phyloP scores from a whole-genome alignment of 2,113 vertebrate genomes.

The Axis porcinus region DNA sequence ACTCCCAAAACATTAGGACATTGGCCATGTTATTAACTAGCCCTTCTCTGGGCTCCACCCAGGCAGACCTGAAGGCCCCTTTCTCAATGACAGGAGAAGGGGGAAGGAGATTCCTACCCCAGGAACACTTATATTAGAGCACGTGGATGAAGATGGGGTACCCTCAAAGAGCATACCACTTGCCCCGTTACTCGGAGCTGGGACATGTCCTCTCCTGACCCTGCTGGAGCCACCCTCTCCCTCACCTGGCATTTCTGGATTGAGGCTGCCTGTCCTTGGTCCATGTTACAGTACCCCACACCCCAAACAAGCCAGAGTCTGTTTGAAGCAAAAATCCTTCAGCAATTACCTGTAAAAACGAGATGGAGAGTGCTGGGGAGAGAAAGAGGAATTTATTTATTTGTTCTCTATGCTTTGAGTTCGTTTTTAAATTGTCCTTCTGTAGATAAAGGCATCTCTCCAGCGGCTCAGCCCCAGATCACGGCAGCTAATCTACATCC shows the following conservation, averaged over 20 bases:
- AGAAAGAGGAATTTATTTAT: slow-evolving; percentile 64
- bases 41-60: neutral
- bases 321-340: slow-evolving; percentile 52
- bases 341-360: slow-evolving; percentile 68
- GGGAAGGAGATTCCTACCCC: neutral
- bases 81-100: neutral
- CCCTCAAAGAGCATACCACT: neutral
- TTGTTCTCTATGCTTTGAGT: slow-evolving; percentile 67
- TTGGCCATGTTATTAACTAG: neutral
- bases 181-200: neutral
- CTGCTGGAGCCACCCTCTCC: rapidly evolving
- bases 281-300: neutral
- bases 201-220: neutral
- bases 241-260: neutral
- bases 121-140: neutral
- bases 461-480: slow-evolving; percentile 43
- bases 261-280: neutral
- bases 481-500: slow-evolving; percentile 23
- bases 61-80: neutral
- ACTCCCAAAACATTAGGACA: neutral
- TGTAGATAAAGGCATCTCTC: slow-evolving; percentile 43
- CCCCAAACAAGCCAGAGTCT: slow-evolving; percentile 46
- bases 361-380: slow-evolving; percentile 16
- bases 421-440: slow-evolving; percentile 60
- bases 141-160: neutral